Evolutionary conservation across 2,113 vertebrate genomes (phyloP).

Genomic region (Catharus minimus): DNA sequence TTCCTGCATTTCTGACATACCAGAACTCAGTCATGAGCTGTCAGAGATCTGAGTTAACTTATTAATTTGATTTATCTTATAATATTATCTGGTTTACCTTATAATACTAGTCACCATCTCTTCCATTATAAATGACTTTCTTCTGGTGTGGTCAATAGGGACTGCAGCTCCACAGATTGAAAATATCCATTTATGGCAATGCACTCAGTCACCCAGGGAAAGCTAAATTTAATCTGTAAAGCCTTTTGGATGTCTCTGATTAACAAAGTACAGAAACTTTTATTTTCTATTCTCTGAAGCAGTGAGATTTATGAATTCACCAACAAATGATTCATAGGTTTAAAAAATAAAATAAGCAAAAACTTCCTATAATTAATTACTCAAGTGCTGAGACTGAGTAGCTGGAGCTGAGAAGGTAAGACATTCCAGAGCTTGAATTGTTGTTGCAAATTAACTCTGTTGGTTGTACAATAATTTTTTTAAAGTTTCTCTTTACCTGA

Average conservation of each 20-base stretch:
- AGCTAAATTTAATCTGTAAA: constrained; percentile 63
- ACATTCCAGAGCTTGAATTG: not conserved
- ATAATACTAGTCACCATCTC: not conserved
- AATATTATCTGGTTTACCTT: not conserved
- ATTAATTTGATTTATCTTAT: not conserved
- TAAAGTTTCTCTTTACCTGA: not conserved
- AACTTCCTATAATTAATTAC: constrained; percentile 51
- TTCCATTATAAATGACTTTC: not conserved
- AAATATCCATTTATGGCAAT: constrained; percentile 61
- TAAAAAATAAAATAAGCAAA: constrained; percentile 43
- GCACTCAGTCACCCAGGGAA: constrained; percentile 11
- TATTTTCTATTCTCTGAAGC: not conserved
- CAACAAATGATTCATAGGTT: constrained; percentile 32
- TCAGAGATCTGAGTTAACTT: not conserved
- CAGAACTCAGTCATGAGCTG: not conserved
- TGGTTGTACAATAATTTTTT: not conserved
- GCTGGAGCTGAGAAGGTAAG: not conserved
- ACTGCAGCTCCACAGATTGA: not conserved
- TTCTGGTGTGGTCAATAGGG: constrained; percentile 32
- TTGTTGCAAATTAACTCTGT: not conserved
- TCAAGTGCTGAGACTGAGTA: not conserved
- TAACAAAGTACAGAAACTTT: constrained; percentile 31
- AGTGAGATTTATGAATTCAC: constrained; percentile 35
- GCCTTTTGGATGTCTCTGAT: constrained; percentile 27
- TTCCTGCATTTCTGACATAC: not conserved